Evolutionary conservation across 2,888 invertebrate species (phyloP).

Genomic region (Oxyteleia sp.): DNA sequence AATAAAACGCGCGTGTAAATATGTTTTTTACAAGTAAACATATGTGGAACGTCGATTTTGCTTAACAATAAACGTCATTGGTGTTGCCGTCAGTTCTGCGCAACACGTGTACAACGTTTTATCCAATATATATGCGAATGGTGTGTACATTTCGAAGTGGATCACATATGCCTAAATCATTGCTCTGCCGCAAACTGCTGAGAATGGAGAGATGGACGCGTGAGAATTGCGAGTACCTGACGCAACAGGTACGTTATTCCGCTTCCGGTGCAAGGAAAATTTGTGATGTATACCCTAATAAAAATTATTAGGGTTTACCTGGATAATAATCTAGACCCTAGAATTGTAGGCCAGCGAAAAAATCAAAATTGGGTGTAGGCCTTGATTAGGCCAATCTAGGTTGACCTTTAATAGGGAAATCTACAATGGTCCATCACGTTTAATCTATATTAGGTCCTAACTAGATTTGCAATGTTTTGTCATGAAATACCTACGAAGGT

Average conservation of each 20-base stretch:
- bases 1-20: slow-evolving; percentile 5
- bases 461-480: too few relatives aligned
- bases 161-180: slow-evolving; percentile 55
- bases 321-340: too few relatives aligned
- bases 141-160: slow-evolving; percentile 41
- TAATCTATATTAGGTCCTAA: too few relatives aligned
- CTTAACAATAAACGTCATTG: slow-evolving; percentile 54
- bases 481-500: too few relatives aligned
- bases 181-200: slow-evolving; percentile 51
- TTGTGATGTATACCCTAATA: slow-evolving; percentile 37
- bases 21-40: slow-evolving; percentile 21
- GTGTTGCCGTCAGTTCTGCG: slow-evolving; percentile 36
- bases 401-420: too few relatives aligned
- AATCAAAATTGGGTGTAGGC: too few relatives aligned
- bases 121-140: slow-evolving; percentile 28
- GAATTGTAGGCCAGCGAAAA: too few relatives aligned
- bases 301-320: too few relatives aligned
- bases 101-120: slow-evolving; percentile 38
- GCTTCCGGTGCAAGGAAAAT: slow-evolving; percentile 33
- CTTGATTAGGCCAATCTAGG: too few relatives aligned
- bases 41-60: background rate
- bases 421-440: too few relatives aligned
- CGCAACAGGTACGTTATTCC: slow-evolving; percentile 68
- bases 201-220: slow-evolving; percentile 58
- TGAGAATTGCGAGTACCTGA: slow-evolving; percentile 60